Evolutionary conservation across 2,888 invertebrate genomes (phyloP).

Genomic region (Herminia tarsipennalis): DNA sequence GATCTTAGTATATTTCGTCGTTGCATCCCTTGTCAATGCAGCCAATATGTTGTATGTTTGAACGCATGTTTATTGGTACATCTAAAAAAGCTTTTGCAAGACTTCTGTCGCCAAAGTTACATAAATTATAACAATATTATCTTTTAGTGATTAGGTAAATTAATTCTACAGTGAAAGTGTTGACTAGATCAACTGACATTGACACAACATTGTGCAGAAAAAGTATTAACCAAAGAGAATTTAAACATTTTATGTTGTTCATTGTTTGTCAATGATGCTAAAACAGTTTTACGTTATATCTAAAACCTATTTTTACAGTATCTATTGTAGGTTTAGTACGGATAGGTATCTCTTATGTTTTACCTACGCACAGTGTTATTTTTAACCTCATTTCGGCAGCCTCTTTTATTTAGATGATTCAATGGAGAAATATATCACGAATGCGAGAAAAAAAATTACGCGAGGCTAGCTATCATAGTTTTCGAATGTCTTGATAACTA

Average conservation of each 20-base stretch:
- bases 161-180: conserved; percentile 16
- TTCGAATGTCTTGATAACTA: too few relatives aligned
- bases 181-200: conserved; percentile 29
- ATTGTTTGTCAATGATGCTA: conserved; percentile 2
- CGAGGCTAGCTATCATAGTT: too few relatives aligned
- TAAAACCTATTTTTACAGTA: too few relatives aligned
- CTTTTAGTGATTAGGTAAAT: conserved; percentile 27
- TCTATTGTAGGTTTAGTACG: too few relatives aligned
- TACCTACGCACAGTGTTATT: too few relatives aligned
- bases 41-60: conserved; percentile 31
- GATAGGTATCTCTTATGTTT: too few relatives aligned
- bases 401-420: too few relatives aligned
- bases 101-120: conserved; percentile 17
- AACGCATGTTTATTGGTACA: conserved; percentile 52
- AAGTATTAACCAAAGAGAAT: too few relatives aligned
- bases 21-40: conserved; percentile 59
- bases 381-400: too few relatives aligned
- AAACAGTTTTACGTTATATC: background rate
- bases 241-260: too few relatives aligned
- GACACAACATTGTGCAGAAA: conserved; percentile 14
- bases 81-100: conserved; percentile 24
- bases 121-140: conserved; percentile 30
- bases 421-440: too few relatives aligned
- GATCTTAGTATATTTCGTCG: conserved; percentile 39
- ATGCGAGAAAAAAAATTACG: too few relatives aligned